Evolutionary conservation across 2,797 vertebrate genomes (phyloP), one percentile per base, ranked within the genome.

Genomic region (Masticophis lateralis): DNA sequence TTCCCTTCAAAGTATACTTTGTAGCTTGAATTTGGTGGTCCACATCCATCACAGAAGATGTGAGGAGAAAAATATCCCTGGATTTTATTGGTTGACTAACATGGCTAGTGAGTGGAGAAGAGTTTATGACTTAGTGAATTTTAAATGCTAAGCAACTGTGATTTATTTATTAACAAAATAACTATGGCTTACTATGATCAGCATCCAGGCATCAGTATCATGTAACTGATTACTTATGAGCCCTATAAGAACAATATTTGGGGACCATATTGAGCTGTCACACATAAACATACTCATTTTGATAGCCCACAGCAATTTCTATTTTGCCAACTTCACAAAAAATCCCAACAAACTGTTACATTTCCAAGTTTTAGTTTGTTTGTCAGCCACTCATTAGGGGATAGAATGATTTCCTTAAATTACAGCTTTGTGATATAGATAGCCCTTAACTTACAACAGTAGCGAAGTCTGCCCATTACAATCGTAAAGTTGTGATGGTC

Each of bases 1-100:
- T 93, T 16, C 0, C 92, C 61, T 95, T 37, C 93, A 95, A 55
- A n/a, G 86, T 83, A 61, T 4, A 28, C 8, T 92, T 61, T 93
- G 20, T 32, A 57, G 59, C 90, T 63, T 89, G n/a, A 20, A 90
- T 91, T 5, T 27, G 91, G 53, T n/a, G 92, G 9, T 59, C 9
- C 32, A 60, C 20, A 11, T 92, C 89, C 91, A 51, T 5, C 79
- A 12, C 3, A 87, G 69, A 83, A 94, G 47, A 95, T 89, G 92
- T 43, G 18, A 53, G 74, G 0, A 47, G 56, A 89, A 92, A 55
- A 93, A 74, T 3, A 27, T 28, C 12, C 18, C 37, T 60, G 94
- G 83, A 89, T 7, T 74, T 43, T n/a, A 51, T 3, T 87, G 53
- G 5, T 20, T 74, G 8, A 66, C 25, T 60, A 87, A 25, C 25